Base-by-base conservation (phyloP, 2,888 invertebrate genomes). In the Ornithoptera priamus region DNA sequence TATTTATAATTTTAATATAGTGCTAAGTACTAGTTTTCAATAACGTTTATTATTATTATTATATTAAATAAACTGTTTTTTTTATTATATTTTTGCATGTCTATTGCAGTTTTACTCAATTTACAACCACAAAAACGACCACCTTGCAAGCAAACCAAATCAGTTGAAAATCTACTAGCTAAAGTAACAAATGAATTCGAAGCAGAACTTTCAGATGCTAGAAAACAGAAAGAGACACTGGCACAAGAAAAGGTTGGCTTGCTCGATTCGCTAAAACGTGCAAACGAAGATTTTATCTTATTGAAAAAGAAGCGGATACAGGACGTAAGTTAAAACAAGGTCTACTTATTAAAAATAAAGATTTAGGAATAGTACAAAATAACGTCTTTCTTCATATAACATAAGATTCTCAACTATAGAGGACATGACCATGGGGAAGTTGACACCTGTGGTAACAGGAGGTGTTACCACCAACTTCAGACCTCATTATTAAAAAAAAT, bases 281-380 rank as follows among this genome's bases (percentile, higher is more conserved):
- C 96, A 39, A 96, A 96, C 78, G 95, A 95, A 72, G 97, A 97
- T 80, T 95, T 96, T 77, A 95, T 96, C 83, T 88, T 94, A 72
- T 85, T 97, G 76, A 96, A 97, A 83, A 95, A 95, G 76, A 97
- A 97, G 82, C 93, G 97, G 67, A 93, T 97, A 77, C 95, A 96
- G 84, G 97, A 97, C 89, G 95, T 97, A 85, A 95, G 96, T 93
- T n/a, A 6, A n/a, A n/a, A 53, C 18, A n/a, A 50, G 17, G 5
- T 30, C 0, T 50, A 50, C 18, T 50, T 15, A 46, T 46, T 8
- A 15, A 10, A 1, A 46, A 10, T 15, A 15, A 46, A 2, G 10
- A 50, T 3, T 18, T 12, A 18, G 17, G 17, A 50, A 17, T 50
- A 18, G 46, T 46, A 46, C 12, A 12, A 4, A 46, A 15, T 15